Conservation (phyloP, 2,888 invertebrate species). For the Ichneumon xanthorius region DNA sequence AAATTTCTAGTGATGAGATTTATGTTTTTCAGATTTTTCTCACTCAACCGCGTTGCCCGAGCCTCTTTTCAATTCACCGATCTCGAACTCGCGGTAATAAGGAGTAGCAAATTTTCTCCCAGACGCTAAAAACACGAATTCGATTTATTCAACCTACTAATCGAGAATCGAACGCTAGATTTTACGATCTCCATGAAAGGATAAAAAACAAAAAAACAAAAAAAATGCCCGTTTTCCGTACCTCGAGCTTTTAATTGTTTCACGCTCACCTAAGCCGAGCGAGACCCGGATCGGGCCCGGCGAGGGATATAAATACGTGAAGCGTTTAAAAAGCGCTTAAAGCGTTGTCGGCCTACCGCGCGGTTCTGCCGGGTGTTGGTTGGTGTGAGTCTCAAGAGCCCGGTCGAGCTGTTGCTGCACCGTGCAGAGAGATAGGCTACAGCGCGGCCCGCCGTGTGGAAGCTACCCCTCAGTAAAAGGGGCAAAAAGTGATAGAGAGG, state of each 20-base stretch:
- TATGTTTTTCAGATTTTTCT: too few species aligned
- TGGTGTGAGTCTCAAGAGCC: slow-evolving; percentile 47
- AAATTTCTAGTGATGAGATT: too few species aligned
- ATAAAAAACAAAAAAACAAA: not conserved
- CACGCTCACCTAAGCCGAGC: slow-evolving; percentile 63
- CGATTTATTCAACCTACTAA: not conserved
- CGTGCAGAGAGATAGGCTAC: slow-evolving; percentile 17
- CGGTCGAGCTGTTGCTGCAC: slow-evolving; percentile 56
- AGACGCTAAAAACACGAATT: too few species aligned
- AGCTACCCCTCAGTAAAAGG: slow-evolving; percentile 1
- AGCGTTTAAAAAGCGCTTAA: slow-evolving; percentile 73
- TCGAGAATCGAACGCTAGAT: not conserved
- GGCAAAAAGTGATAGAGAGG: slow-evolving; percentile 43
- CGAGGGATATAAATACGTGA: slow-evolving; percentile 71
- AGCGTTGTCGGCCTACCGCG: slow-evolving; percentile 68
- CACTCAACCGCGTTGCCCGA: too few species aligned
- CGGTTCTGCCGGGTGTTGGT: slow-evolving; percentile 32
- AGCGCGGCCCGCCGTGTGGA: slow-evolving; percentile 28
- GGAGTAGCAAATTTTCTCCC: too few species aligned
- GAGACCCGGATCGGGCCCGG: slow-evolving; percentile 44
- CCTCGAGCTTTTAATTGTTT: slow-evolving; percentile 48
- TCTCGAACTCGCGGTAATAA: too few species aligned
- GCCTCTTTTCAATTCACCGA: too few species aligned
- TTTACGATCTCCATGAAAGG: not conserved
- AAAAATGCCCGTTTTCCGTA: not conserved